phyloP scores from a whole-genome alignment of 1,140 invertebrate species.

The Dreissena rostriformis region DNA sequence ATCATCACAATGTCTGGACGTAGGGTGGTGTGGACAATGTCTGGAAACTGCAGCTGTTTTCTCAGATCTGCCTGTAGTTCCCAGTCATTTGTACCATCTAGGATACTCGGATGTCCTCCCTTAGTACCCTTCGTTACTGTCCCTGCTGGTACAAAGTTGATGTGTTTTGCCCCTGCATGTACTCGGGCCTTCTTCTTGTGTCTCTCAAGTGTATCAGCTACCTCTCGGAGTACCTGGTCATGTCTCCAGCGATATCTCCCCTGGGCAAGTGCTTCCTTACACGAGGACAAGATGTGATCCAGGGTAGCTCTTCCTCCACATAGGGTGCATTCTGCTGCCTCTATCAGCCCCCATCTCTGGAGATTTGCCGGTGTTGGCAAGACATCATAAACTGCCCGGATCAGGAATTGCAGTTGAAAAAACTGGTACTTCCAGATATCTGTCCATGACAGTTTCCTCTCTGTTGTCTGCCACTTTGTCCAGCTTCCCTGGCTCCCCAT shows the following conservation, averaged over 20 bases:
- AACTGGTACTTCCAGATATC: background rate
- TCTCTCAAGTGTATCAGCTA: slow-evolving; percentile 13
- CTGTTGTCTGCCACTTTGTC: background rate
- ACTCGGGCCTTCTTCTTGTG: background rate
- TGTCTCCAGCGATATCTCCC: slow-evolving; percentile 24
- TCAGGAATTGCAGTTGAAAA: no score
- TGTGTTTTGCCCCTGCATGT: background rate
- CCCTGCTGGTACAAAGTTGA: slow-evolving; percentile 1
- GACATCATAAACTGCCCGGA: slow-evolving; percentile 9
- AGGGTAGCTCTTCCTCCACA: slow-evolving; percentile 9
- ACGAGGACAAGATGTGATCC: slow-evolving; percentile 19
- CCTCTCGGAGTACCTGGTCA: slow-evolving; percentile 15
- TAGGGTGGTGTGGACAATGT: slow-evolving; percentile 11
- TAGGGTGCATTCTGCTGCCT: background rate
- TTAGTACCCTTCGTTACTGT: background rate
- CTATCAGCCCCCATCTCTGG: background rate
- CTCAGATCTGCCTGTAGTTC: slow-evolving; percentile 3
- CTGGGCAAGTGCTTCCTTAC: slow-evolving; percentile 5
- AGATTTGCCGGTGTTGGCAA: slow-evolving; percentile 7
- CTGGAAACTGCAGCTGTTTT: slow-evolving; percentile 15
- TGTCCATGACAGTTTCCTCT: slow-evolving; percentile 4
- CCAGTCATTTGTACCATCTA: slow-evolving; percentile 19
- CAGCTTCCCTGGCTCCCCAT: slow-evolving; percentile 7
- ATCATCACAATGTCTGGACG: slow-evolving; percentile 10
- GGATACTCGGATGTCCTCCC: background rate